Evolutionary conservation across 2,888 invertebrate genomes (phyloP).

Genomic region (Agriotes lineatus): DNA sequence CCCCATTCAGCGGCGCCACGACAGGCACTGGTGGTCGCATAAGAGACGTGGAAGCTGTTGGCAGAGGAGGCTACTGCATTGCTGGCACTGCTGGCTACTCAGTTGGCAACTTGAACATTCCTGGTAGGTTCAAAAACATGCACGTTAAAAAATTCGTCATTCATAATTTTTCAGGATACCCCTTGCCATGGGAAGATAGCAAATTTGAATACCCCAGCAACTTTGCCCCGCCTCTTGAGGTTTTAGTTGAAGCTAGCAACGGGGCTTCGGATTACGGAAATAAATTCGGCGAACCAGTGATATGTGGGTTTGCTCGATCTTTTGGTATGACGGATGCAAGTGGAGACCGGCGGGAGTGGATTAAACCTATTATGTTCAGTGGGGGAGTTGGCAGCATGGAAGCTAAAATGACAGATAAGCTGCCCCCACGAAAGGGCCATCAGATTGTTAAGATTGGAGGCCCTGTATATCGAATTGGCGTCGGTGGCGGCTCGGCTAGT

Average conservation of each 20-base stretch:
- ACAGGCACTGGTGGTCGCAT: constrained; percentile 98
- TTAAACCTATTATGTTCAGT: constrained; percentile 99
- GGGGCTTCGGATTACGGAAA: constrained; percentile 99
- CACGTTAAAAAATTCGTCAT: background rate
- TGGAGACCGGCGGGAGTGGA: constrained; percentile 83
- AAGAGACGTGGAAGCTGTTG: constrained; percentile 95
- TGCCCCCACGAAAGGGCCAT: constrained; percentile 85
- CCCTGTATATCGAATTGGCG: constrained; percentile 97
- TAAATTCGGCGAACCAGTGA: constrained; percentile 97
- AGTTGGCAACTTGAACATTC: constrained; percentile 92
- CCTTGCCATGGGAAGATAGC: constrained; percentile 88
- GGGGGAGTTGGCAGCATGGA: constrained; percentile 95
- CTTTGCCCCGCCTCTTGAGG: constrained; percentile 90
- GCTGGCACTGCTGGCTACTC: constrained; percentile 98
- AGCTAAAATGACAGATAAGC: constrained; percentile 82
- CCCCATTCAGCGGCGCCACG: constrained; percentile 97
- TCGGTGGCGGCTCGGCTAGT: constrained; percentile 98
- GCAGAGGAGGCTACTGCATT: constrained; percentile 92
- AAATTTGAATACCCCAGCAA: constrained; percentile 84
- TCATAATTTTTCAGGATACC: constrained; percentile 77
- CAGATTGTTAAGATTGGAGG: constrained; percentile 95
- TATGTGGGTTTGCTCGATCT: constrained; percentile 91
- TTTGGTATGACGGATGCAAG: constrained; percentile 82
- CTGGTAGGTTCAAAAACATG: constrained; percentile 71
- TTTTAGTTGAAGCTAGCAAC: constrained; percentile 95